Conservation (phyloP, 2,888 invertebrate species). For the Harpagoxenus sublaevis region DNA sequence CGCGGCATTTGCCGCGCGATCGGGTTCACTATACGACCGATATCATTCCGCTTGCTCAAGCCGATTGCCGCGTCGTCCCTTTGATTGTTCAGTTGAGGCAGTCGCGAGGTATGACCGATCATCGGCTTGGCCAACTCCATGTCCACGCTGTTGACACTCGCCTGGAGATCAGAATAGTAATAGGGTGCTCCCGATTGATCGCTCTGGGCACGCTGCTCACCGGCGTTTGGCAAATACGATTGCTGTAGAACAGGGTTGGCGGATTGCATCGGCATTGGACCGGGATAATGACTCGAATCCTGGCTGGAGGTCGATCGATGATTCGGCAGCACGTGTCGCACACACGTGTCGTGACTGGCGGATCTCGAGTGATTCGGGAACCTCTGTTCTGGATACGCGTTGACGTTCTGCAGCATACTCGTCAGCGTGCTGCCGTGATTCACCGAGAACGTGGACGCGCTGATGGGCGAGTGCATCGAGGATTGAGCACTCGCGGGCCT, state of each 20-base stretch:
- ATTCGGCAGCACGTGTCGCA: constrained; percentile 75
- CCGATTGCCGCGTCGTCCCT: constrained; percentile 89
- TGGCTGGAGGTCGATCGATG: constrained; percentile 78
- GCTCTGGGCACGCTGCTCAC: constrained; percentile 76
- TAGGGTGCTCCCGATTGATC: constrained; percentile 92
- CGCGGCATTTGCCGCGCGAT: constrained; percentile 86
- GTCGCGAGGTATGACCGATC: constrained; percentile 77
- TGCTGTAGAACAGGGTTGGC: constrained; percentile 62
- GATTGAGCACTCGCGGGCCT: constrained; percentile 79
- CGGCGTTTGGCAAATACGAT: constrained; percentile 67
- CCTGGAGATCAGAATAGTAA: constrained; percentile 93
- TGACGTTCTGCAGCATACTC: constrained; percentile 35
- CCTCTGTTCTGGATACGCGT: constrained; percentile 62
- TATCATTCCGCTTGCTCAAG: constrained; percentile 87
- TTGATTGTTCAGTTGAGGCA: constrained; percentile 90
- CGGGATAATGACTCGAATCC: constrained; percentile 55
- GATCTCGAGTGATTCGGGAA: constrained; percentile 78
- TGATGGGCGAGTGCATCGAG: constrained; percentile 62
- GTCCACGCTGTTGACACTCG: constrained; percentile 68
- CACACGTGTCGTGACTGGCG: constrained; percentile 71
- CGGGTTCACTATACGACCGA: constrained; percentile 91
- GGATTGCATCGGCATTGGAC: constrained; percentile 50
- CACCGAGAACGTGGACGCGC: constrained; percentile 60
- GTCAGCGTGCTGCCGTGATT: constrained; percentile 57
- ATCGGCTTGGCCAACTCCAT: constrained; percentile 65